phyloP scores from a whole-genome alignment of 2,113 vertebrate species.

The Typhlomys cinereus region DNA sequence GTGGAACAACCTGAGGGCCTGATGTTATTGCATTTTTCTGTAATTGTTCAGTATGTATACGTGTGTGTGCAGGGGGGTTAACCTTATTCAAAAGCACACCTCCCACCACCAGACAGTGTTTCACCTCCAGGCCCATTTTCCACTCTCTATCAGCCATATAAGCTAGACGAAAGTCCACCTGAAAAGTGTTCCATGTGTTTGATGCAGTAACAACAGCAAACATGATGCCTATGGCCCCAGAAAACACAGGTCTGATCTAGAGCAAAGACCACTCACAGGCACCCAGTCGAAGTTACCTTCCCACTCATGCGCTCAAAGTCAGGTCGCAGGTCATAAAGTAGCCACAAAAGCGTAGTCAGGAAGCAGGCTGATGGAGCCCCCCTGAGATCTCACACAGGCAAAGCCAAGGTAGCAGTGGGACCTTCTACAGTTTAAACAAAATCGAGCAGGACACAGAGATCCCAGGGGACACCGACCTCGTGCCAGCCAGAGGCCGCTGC shows the following conservation, averaged over 20 bases:
- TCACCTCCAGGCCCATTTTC: neutral
- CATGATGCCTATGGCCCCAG: too few relatives aligned
- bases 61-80: neutral
- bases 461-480: too few relatives aligned
- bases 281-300: neutral
- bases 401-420: neutral
- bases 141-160: neutral
- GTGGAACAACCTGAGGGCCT: neutral
- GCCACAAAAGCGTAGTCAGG: neutral
- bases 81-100: neutral
- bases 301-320: neutral
- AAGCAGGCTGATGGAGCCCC: accelerated
- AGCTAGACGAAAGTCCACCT: too few relatives aligned
- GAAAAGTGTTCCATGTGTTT: neutral
- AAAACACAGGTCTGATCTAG: neutral
- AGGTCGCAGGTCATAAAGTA: neutral
- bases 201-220: too few relatives aligned
- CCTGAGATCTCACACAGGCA: neutral
- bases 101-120: neutral
- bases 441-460: neutral
- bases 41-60: neutral
- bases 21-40: neutral
- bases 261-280: too few relatives aligned
- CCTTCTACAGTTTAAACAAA: neutral
- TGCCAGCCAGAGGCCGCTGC: neutral